These are phyloP conservation scores for Megalops atlanticus DNA, from an alignment of 2,113 vertebrate genomes.

Conservation along the genomic window DNA sequence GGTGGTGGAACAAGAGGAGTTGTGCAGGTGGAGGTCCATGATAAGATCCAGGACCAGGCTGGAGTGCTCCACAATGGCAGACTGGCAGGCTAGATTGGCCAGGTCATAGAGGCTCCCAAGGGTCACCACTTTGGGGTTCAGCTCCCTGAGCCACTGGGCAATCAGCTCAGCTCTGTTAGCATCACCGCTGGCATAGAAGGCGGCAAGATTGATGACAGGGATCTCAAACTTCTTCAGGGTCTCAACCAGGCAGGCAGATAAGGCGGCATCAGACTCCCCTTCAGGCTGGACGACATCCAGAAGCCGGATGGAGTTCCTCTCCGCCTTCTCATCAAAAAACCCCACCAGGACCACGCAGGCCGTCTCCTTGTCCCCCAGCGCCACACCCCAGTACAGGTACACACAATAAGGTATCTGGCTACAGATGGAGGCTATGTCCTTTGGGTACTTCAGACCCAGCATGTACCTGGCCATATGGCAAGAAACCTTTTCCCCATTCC, in stretches of 20 bases:
- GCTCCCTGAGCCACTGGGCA: constrained; percentile 54
- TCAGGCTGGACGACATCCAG: constrained; percentile 59
- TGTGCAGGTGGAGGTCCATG: constrained; percentile 53
- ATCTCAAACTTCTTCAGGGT: constrained; percentile 61
- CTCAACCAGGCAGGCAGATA: constrained; percentile 37
- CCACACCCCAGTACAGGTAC: constrained; percentile 61
- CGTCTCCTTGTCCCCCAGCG: constrained; percentile 36
- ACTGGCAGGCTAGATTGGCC: constrained; percentile 54
- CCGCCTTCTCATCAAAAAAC: constrained; percentile 58
- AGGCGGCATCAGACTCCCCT: constrained; percentile 29
- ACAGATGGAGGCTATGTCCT: constrained; percentile 53
- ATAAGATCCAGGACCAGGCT: constrained; percentile 55
- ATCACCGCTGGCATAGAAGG: constrained; percentile 51
- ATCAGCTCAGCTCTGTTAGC: constrained; percentile 47
- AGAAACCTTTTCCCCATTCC: constrained; percentile 24
- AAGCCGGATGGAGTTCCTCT: constrained; percentile 53
- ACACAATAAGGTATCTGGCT: constrained; percentile 64
- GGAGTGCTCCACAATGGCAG: constrained; percentile 54
- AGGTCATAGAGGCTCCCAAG: constrained; percentile 57
- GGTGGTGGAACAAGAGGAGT: constrained; percentile 46
- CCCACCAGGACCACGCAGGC: constrained; percentile 63
- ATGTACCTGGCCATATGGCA: constrained; percentile 42
- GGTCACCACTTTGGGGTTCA: constrained; percentile 54
- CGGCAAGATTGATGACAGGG: constrained; percentile 53
- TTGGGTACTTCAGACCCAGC: constrained; percentile 57